phyloP scores from a whole-genome alignment of 2,113 vertebrate species.

The Epinephelus lanceolatus region DNA sequence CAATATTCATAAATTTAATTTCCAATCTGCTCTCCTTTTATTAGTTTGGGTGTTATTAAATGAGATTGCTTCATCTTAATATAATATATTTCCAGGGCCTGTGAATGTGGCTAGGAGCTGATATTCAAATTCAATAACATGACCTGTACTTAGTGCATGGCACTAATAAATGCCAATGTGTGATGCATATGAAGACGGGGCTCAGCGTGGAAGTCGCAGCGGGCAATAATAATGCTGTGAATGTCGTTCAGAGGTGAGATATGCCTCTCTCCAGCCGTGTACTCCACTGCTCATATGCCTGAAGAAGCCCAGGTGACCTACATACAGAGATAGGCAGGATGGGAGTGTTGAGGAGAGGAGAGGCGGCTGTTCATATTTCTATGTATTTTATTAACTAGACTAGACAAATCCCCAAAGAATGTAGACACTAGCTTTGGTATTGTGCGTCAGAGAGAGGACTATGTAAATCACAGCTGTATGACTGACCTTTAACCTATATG shows the following conservation, averaged over 20 bases:
- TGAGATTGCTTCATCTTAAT: conserved; percentile 99
- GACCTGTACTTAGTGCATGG: conserved; percentile 97
- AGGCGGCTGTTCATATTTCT: conserved; percentile 63
- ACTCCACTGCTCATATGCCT: conserved; percentile 56
- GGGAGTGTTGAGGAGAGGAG: conserved; percentile 35
- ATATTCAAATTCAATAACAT: conserved; percentile 99
- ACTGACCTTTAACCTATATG: conserved; percentile 46
- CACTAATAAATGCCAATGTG: conserved; percentile 99
- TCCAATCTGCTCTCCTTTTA: conserved; percentile 98
- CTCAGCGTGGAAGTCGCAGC: conserved; percentile 88
- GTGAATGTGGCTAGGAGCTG: conserved; percentile 95
- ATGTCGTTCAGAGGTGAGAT: conserved; percentile 81
- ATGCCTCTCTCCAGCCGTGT: conserved; percentile 48
- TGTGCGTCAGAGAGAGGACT: conserved; percentile 20
- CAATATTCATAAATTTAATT: conserved; percentile 99
- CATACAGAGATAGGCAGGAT: conserved; percentile 49
- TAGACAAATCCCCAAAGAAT: conserved; percentile 61
- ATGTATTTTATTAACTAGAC: conserved; percentile 71
- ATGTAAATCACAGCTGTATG: conserved; percentile 39
- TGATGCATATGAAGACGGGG: conserved; percentile 95
- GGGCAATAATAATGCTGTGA: conserved; percentile 91
- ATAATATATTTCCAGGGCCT: conserved; percentile 97
- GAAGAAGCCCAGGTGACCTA: conserved; percentile 72
- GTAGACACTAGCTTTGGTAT: conserved; percentile 49
- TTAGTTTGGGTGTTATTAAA: conserved; percentile 99